Evolutionary conservation across 2,888 invertebrate genomes (phyloP), one percentile per base, ranked within the genome.

Genomic region (Stratiomys singularior): DNA sequence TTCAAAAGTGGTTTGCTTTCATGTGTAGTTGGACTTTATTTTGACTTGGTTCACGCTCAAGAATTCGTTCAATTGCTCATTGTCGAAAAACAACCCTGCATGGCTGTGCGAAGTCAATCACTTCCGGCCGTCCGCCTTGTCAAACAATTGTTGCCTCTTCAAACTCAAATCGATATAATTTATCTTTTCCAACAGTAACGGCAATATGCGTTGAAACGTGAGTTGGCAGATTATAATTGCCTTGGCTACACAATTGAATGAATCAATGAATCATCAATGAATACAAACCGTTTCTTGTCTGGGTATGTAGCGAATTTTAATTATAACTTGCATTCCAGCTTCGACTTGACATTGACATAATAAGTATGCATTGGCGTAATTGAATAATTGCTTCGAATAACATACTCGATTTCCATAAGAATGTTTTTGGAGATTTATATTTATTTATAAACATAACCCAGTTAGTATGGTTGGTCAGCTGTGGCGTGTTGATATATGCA

Each of bases 291-390:
- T 37, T 37, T 52, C 18, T 52, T 18, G 52, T 44, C 69, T 18
- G 23, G 25, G 23, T 21, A 9, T 67, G 7, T 9, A 69, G 7
- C 27, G 46, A 69, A 69, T 69, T 69, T 46, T 47, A 47, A 47
- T 46, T 47, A 11, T 11, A 47, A n/a, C 13, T 69, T 69, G 47
- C 69, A 69, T 69, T 47, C 69, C 47, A 25, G 30, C 47, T 25
- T 46, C 69, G 27, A 46, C 46, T 69, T 69, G 69, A 69, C 69
- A 69, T 69, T 69, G 69, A 69, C 69, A 69, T 69, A 69, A 69
- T 69, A 69, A 69, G n/a, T 46, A 46, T 25, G 66, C 44, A 37
- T 37, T 37, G 66, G 44, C 44, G 44, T 66, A 66, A 66, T 66
- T 66, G 30, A 66, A 66, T 52, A 18, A n/a, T 13, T 52, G 52